A percentile compares a stretch with the other conserved stretches of the same genome.
Conservation (phyloP, 2,797 vertebrate species). For the Pterois miles region DNA sequence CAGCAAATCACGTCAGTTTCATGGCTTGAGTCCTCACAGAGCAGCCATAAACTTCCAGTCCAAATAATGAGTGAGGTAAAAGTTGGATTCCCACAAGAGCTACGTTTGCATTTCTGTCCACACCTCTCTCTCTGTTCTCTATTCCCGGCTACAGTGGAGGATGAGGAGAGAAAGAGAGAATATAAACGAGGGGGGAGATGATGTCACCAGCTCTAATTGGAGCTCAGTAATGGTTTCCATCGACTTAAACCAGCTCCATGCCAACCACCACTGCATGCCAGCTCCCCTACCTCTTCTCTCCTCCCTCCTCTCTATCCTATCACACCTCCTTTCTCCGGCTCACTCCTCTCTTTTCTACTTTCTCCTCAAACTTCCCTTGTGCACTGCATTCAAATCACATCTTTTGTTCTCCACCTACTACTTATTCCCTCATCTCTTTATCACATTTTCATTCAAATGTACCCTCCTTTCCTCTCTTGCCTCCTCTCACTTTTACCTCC, state of each 20-base stretch:
- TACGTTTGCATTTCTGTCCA: constrained; percentile 36
- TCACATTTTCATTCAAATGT: constrained; percentile 10
- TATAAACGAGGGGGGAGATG: constrained; percentile 37
- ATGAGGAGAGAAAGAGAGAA: constrained; percentile 17
- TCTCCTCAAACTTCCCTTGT: constrained; percentile 6
- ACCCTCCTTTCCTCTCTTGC: background rate
- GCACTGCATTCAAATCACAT: constrained; percentile 21
- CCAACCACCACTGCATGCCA: constrained; percentile 54
- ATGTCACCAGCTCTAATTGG: constrained; percentile 62
- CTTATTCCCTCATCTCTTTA: constrained; percentile 18
- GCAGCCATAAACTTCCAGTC: constrained; percentile 24
- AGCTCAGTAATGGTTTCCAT: constrained; percentile 70
- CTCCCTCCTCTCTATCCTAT: constrained; percentile 7
- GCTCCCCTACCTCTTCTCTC: constrained; percentile 36
- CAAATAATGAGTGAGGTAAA: constrained; percentile 24
- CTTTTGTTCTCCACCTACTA: constrained; percentile 4
- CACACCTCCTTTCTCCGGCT: constrained; percentile 32
- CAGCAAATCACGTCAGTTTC: constrained; percentile 8
- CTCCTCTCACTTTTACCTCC: background rate
- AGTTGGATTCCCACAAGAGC: constrained; percentile 23
- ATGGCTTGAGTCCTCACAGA: constrained; percentile 4
- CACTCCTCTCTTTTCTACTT: constrained; percentile 18
- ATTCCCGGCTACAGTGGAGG: constrained; percentile 8
- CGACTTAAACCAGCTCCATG: constrained; percentile 36
- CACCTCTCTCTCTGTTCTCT: constrained; percentile 14